These are phyloP conservation scores for Nematolebias whitei DNA, from an alignment of 2,113 vertebrate species.

Conservation along the genomic window DNA sequence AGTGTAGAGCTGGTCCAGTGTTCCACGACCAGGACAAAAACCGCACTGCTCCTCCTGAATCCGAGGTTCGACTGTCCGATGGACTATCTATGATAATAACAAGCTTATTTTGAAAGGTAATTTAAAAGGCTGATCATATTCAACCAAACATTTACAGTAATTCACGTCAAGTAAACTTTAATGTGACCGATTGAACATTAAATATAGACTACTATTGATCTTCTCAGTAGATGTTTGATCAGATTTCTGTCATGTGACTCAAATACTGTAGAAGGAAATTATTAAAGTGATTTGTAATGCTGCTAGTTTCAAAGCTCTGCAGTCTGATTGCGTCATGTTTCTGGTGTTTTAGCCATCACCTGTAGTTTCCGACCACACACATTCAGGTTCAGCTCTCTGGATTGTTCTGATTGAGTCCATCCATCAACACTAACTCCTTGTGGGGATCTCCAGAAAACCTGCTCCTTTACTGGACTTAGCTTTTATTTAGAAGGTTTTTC, in stretches of 20 bases:
- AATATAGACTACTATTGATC: neutral
- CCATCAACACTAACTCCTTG: constrained; percentile 45
- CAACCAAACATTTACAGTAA: no score
- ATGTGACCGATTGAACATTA: no score
- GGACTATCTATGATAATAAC: no score
- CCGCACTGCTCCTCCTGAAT: no score
- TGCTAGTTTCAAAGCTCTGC: constrained; percentile 6
- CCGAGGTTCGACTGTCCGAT: no score
- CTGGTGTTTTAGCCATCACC: constrained; percentile 7
- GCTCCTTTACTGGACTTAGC: constrained; percentile 31
- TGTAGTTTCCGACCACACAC: constrained; percentile 20
- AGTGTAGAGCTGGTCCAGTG: no score
- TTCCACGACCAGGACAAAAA: no score
- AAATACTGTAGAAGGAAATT: neutral
- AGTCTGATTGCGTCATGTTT: constrained; percentile 7
- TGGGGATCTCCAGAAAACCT: constrained; percentile 53
- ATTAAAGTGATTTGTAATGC: neutral
- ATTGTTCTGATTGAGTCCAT: constrained; percentile 40
- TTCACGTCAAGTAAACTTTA: no score
- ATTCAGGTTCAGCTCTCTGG: constrained; percentile 15
- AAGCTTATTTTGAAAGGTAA: no score
- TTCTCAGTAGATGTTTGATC: neutral
- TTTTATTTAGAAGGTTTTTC: constrained; percentile 45
- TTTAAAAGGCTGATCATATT: no score
- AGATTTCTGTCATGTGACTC: neutral